Percentiles rank a stretch among this genome's conserved stretches.
phyloP scores from a whole-genome alignment of 2,113 vertebrate genomes.

The Chamaetylas fuelleborni region DNA sequence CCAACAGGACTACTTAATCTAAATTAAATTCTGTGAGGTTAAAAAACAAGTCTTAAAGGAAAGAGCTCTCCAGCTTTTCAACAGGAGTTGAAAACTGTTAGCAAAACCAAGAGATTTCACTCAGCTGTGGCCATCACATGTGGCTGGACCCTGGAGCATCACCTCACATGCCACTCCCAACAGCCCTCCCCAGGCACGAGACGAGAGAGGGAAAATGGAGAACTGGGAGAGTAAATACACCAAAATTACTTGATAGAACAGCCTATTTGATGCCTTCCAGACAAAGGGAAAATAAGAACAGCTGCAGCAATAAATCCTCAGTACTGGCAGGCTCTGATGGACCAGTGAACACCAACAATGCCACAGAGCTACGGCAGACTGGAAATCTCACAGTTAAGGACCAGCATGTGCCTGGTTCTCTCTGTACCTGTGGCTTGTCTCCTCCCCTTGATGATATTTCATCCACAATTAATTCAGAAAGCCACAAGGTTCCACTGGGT shows the following conservation, averaged over 20 bases:
- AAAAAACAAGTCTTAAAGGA: background rate
- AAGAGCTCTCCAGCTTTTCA: background rate
- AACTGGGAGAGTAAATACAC: background rate
- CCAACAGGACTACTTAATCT: background rate
- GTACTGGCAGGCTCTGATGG: background rate
- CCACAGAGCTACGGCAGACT: background rate
- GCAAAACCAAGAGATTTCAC: background rate
- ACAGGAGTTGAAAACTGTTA: background rate
- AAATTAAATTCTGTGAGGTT: background rate
- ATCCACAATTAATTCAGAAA: background rate
- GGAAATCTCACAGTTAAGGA: background rate
- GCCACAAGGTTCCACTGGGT: background rate
- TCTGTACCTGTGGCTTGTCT: background rate
- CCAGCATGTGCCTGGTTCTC: background rate
- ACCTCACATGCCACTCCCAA: background rate
- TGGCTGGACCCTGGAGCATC: background rate
- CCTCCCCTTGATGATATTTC: background rate
- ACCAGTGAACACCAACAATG: rapidly evolving
- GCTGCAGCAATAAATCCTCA: background rate
- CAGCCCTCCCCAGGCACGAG: background rate
- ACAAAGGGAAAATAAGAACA: background rate
- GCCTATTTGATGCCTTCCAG: background rate
- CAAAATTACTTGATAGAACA: background rate
- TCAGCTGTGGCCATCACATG: rapidly evolving
- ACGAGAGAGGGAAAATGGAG: background rate